These are phyloP conservation scores for Parotocinclus haroldoi DNA, from an alignment of 2,797 vertebrate species.

Conservation along the genomic window DNA sequence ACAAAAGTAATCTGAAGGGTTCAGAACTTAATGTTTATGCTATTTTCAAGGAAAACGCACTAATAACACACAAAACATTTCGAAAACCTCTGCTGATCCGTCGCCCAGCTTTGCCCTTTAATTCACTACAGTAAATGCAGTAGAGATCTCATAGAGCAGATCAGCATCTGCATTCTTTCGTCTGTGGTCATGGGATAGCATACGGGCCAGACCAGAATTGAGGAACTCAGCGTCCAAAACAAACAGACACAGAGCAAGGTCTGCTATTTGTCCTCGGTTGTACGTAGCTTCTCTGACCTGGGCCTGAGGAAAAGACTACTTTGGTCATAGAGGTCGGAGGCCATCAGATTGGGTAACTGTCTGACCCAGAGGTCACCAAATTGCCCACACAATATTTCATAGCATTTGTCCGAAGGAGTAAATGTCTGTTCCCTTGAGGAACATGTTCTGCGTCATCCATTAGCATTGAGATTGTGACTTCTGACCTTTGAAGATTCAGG, in stretches of 20 bases:
- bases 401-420: constrained; percentile 14
- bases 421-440: constrained; percentile 23
- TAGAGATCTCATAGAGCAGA: constrained; percentile 2
- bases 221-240: constrained; percentile 29
- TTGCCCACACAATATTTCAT: constrained; percentile 20
- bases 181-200: constrained; percentile 28
- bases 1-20: too few species aligned
- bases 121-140: constrained; percentile 15
- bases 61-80: constrained; percentile 12
- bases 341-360: constrained; percentile 31
- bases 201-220: constrained; percentile 24
- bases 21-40: too few species aligned
- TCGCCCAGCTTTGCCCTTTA: constrained; percentile 8
- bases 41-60: neutral
- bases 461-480: constrained; percentile 38
- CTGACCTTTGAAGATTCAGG: constrained; percentile 24
- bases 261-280: constrained; percentile 46
- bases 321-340: constrained; percentile 38
- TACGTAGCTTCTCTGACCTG: constrained; percentile 32
- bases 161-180: constrained; percentile 4
- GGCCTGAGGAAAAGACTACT: constrained; percentile 34
- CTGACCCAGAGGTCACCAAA: constrained; percentile 33
- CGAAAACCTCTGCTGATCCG: constrained; percentile 9
- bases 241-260: constrained; percentile 24
- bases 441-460: constrained; percentile 32